A percentile compares a stretch with the other conserved stretches of the same genome.
Conservation (phyloP, 35 echinoderm and acorn worm genomes). For the Lytechinus variegatus region DNA sequence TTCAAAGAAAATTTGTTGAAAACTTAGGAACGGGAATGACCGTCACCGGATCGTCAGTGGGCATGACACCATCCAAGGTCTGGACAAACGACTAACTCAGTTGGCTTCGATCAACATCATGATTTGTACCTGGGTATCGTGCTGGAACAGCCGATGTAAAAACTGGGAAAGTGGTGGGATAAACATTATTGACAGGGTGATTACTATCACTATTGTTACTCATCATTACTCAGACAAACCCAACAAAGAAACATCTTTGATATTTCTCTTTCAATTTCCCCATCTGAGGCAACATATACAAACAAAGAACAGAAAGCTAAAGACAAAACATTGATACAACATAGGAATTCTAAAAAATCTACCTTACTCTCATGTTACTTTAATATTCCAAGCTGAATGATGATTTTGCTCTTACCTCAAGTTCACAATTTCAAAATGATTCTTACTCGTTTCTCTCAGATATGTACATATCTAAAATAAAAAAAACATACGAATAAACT, state of each 20-base stretch:
- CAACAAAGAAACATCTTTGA: not conserved
- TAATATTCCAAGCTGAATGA: too few species aligned
- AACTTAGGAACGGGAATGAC: too few species aligned
- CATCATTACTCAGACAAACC: not conserved
- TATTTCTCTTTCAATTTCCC: not conserved
- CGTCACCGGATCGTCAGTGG: too few species aligned
- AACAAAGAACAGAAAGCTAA: not conserved
- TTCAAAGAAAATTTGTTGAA: too few species aligned
- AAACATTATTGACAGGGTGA: not conserved
- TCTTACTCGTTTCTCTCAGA: too few species aligned
- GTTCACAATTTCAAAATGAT: too few species aligned
- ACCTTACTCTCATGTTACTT: too few species aligned
- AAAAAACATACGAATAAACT: too few species aligned
- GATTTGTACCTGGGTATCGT: not conserved
- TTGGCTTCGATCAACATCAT: not conserved
- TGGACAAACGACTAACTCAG: not conserved
- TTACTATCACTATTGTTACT: not conserved
- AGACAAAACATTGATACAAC: not conserved
- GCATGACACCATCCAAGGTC: not conserved
- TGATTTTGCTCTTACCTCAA: too few species aligned
- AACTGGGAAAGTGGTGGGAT: not conserved
- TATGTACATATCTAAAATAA: too few species aligned
- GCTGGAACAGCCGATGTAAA: not conserved
- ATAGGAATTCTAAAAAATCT: not conserved
- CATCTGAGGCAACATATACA: not conserved